Evolutionary conservation across 2,888 invertebrate genomes (phyloP), one percentile per base, ranked within the genome.

Genomic region (Neelides folsomi): DNA sequence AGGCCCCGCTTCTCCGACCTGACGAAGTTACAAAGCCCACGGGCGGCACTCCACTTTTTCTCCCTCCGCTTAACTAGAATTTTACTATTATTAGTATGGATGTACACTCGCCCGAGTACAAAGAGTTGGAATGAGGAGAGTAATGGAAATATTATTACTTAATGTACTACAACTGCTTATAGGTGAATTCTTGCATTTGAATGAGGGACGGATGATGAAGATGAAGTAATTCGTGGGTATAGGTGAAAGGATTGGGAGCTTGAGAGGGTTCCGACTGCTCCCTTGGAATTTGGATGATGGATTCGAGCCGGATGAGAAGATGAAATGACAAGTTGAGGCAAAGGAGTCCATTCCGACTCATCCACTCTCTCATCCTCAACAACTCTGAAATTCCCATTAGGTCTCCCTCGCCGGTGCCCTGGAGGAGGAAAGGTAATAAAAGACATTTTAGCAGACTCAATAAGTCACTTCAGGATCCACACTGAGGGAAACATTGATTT

Each of bases 251-350:
- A 16, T 15, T 42, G 42, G 16, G 42, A 15, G 42, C 15, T n/a
- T 42, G 15, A 15, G 16, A 42, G 42, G 42, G 42, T 20, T 45
- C 34, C 34, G 20, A 45, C 20, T 12, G 19, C n/a, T n/a, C 12
- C 13, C 40, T 20, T 13, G 20, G 34, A 44, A 19, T 42, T 18
- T 42, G 42, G 42, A 46, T 41, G 51, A 51, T 51, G 46, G 51
- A 51, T 51, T 51, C 36, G 41, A 41, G 27, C 27, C 27, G 27
- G 18, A n/a, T 49, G 45, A 38, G 20, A 46, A 53, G 35, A 10
- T 20, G 35, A 53, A 49, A 40, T 49, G 46, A 51, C 51, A 51
- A 47, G 40, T 27, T 19, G 15, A 12, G 18, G 18, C 42, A 18
- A 42, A 19, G 16, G 18, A 39, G 39, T 27, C n/a, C 27, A 20